These are phyloP conservation scores for Glyptemys insculpta DNA, from an alignment of 2,797 vertebrate genomes.

Conservation along the genomic window DNA sequence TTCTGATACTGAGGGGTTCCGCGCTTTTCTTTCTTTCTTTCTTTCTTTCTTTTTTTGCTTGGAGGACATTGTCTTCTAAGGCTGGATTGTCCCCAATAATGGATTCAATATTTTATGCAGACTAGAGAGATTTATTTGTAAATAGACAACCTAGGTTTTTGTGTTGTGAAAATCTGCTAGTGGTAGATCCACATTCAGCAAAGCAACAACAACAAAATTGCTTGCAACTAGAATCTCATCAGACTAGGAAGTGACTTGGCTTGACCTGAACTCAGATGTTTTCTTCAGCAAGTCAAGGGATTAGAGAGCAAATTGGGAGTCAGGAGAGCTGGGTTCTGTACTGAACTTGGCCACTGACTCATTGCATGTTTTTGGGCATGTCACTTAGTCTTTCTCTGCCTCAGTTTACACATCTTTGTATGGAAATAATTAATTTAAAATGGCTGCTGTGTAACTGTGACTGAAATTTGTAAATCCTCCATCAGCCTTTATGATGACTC, in stretches of 20 bases:
- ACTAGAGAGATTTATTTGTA: not conserved
- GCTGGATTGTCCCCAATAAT: not conserved
- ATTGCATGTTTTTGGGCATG: not conserved
- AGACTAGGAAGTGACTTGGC: not conserved
- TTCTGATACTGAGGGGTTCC: not conserved
- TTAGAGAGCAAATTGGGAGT: not conserved
- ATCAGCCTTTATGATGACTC: not conserved
- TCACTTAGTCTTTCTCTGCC: constrained; percentile 35
- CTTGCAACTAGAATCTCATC: not conserved
- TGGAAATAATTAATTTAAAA: constrained; percentile 23
- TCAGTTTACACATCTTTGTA: constrained; percentile 40
- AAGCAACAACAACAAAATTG: not conserved
- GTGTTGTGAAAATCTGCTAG: not conserved
- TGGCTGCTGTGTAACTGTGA: not conserved
- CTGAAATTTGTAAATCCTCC: not conserved
- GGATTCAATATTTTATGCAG: not conserved
- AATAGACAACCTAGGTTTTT: not conserved
- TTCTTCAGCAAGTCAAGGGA: not conserved
- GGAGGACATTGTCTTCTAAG: not conserved
- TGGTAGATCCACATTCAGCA: not conserved
- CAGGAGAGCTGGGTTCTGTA: not conserved
- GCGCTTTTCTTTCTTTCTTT: not conserved
- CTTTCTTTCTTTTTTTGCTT: not conserved
- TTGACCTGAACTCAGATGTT: not conserved
- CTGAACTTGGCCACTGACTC: not conserved